These are phyloP conservation scores for Dolichotis patagonum DNA, from an alignment of 2,113 vertebrate species.

Conservation along the genomic window DNA sequence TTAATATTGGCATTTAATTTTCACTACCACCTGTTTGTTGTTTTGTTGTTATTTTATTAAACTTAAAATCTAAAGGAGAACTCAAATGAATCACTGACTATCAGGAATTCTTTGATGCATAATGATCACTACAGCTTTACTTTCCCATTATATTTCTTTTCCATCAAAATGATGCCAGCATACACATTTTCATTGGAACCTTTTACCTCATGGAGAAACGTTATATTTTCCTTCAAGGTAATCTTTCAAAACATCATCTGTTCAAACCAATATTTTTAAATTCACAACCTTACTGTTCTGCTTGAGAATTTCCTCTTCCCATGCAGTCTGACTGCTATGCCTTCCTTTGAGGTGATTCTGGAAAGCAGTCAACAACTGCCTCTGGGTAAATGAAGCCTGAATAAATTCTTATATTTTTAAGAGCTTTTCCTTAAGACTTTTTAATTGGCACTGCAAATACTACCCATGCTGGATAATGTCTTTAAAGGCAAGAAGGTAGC, in stretches of 20 bases:
- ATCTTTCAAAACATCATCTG: constrained; percentile 36
- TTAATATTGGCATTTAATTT: constrained; percentile 67
- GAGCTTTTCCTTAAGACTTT: not conserved
- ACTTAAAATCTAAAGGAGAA: constrained; percentile 16
- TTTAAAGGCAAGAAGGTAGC: not conserved
- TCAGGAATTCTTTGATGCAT: constrained; percentile 20
- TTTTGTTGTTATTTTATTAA: constrained; percentile 50
- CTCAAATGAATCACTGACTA: constrained; percentile 51
- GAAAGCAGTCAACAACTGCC: constrained; percentile 51
- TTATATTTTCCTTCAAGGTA: not conserved
- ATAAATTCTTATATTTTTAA: constrained; percentile 43
- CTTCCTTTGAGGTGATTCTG: constrained; percentile 45
- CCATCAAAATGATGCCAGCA: not conserved
- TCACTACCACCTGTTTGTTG: constrained; percentile 43
- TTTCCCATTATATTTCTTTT: not conserved
- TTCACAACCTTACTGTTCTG: constrained; percentile 9
- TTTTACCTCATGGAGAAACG: not conserved
- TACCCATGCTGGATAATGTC: not conserved
- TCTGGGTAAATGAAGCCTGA: constrained; percentile 36
- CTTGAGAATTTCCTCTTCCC: not conserved
- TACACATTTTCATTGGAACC: constrained; percentile 38
- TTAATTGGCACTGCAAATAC: constrained; percentile 44
- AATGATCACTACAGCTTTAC: not conserved
- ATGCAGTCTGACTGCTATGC: not conserved
- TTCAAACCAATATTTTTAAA: constrained; percentile 34